Base-by-base conservation (phyloP, 2,797 vertebrate genomes). In the Channallabes apus region DNA sequence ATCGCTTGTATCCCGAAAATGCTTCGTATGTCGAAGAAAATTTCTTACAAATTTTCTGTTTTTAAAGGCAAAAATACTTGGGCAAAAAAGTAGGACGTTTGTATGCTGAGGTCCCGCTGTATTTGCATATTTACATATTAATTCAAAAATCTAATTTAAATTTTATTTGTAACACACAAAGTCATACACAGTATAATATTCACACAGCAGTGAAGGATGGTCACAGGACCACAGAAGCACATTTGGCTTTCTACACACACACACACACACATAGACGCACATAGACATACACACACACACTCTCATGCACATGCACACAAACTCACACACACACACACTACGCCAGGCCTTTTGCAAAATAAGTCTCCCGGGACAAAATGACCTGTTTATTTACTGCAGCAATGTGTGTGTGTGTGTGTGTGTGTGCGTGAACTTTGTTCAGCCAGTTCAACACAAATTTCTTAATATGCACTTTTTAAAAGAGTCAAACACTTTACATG, bases 351-450 rank as follows among this genome's bases (percentile, higher is more conserved):
- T 6, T 20, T 18, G 24, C 4, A n/a, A 54, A 72, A 29, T 20
- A 17, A 32, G 4, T 27, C 51, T 76, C 46, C 27, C 29, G 24
- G n/a, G 24, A 6, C 71, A 17, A 51, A 51, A 7, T 54, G 71
- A 27, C 41, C 41, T n/a, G 12, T n/a, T 3, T 51, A 41, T 41
- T 65, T n/a, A 73, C 35, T n/a, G 78, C 27, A 46, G 59, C 61
- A 38, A 32, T 72, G 22, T 82, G 54, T 82, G 64, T 82, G 46
- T 81, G 64, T 68, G 29, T 68, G 51, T 56, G 29, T 69, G 24
- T 54, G 46, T 32, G 58, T 61, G 76, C n/a, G 56, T 35, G 54
- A 82, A 61, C 78, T 80, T 80, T 81, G 62, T 29, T 81, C 41
- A 67, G 24, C 29, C 61, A 59, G 56, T 15, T 12, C 24, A 17